A percentile compares a stretch with the other conserved stretches of the same genome.
These are phyloP conservation scores for Sarcophaga carnaria DNA, from an alignment of 2,888 invertebrate genomes.

Conservation along the genomic window DNA sequence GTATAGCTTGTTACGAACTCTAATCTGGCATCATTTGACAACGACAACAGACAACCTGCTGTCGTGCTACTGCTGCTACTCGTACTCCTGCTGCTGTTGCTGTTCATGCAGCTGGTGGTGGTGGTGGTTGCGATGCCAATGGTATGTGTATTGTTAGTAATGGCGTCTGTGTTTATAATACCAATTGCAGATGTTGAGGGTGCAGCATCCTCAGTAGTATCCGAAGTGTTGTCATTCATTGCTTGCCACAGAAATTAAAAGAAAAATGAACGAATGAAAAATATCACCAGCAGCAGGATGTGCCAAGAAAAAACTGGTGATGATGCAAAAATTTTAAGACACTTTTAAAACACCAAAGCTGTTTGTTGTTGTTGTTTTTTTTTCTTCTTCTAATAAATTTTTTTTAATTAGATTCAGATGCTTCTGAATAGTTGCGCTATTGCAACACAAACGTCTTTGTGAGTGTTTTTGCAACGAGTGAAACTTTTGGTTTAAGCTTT, in stretches of 20 bases:
- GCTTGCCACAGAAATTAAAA: conserved; percentile 26
- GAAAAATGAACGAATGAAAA: neutral
- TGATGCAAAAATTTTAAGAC: neutral
- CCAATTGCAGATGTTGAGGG: neutral
- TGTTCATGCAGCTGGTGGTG: conserved; percentile 28
- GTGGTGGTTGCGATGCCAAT: conserved; percentile 60
- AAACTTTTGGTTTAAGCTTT: conserved; percentile 30
- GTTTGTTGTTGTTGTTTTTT: neutral
- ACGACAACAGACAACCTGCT: conserved; percentile 35
- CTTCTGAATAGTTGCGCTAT: neutral
- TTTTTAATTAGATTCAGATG: neutral
- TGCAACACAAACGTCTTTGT: conserved; percentile 48
- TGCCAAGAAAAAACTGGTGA: neutral
- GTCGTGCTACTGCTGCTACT: conserved; percentile 25
- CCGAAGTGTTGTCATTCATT: conserved; percentile 5
- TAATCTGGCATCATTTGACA: conserved; percentile 85
- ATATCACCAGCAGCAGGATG: neutral
- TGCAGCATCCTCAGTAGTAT: conserved; percentile 61
- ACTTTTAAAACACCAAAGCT: neutral
- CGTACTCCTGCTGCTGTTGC: conserved; percentile 4
- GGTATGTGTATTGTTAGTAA: conserved; percentile 29
- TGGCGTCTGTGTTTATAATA: neutral
- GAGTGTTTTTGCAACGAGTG: conserved; percentile 30
- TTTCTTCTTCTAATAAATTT: neutral
- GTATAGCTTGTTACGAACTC: conserved; percentile 91